These are phyloP conservation scores for Zaprionus africanus DNA, from an alignment of 1,140 invertebrate genomes.

Conservation along the genomic window DNA sequence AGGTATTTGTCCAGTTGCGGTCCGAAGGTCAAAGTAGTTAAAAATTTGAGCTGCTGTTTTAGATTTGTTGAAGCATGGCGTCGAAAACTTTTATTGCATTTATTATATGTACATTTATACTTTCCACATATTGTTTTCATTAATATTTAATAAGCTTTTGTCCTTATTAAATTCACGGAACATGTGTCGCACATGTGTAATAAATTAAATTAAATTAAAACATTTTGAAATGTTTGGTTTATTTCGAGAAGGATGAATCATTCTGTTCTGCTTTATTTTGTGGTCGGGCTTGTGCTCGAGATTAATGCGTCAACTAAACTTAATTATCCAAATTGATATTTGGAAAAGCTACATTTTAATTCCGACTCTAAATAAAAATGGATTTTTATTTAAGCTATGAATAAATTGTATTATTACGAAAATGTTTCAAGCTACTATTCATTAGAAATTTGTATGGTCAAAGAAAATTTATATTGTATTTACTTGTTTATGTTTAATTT, in stretches of 20 bases:
- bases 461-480: too few species aligned
- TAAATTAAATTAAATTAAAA: slow-evolving; percentile 3
- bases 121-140: slow-evolving; percentile 55
- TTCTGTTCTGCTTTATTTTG: neutral
- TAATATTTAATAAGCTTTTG: slow-evolving; percentile 62
- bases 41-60: slow-evolving; percentile 62
- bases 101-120: slow-evolving; percentile 33
- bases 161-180: slow-evolving; percentile 38
- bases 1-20: slow-evolving; percentile 20
- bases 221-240: neutral
- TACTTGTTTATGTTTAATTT: too few species aligned
- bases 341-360: neutral
- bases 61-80: slow-evolving; percentile 60
- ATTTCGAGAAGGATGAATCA: neutral
- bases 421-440: neutral
- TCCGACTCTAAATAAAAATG: neutral
- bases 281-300: neutral
- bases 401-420: neutral
- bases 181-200: slow-evolving; percentile 9
- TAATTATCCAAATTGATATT: slow-evolving; percentile 1
- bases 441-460: neutral
- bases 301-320: neutral
- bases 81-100: slow-evolving; percentile 55
- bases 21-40: slow-evolving; percentile 76
- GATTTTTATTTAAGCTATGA: neutral